Percentiles rank a stretch among this genome's conserved stretches.
phyloP scores from a whole-genome alignment of 30 jellyfish, hydroid and myxozoan genomes.

The Phacellophora camtschatica region DNA sequence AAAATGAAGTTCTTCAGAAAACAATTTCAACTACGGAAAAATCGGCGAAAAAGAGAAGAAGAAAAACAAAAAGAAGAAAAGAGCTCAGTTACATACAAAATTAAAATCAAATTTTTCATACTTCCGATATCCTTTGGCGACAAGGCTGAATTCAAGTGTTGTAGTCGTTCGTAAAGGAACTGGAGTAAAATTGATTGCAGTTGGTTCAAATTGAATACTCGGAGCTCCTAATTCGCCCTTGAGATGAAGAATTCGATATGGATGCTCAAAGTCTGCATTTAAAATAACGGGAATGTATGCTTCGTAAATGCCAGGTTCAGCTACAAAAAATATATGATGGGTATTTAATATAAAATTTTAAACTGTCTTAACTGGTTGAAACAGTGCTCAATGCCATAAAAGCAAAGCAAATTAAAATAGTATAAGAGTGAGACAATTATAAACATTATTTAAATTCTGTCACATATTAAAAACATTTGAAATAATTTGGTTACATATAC shows the following conservation, averaged over 20 bases:
- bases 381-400: too few relatives aligned
- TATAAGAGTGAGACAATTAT: too few relatives aligned
- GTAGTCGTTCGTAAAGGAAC: slow-evolving; percentile 78
- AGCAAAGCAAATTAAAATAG: too few relatives aligned
- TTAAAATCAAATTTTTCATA: neutral
- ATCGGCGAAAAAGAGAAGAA: too few relatives aligned
- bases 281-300: slow-evolving; percentile 71
- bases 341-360: too few relatives aligned
- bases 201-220: slow-evolving; percentile 62
- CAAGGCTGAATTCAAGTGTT: slow-evolving; percentile 31
- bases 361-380: too few relatives aligned
- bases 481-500: too few relatives aligned
- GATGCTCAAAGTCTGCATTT: slow-evolving; percentile 50
- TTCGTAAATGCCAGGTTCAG: slow-evolving; percentile 64
- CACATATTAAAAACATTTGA: too few relatives aligned
- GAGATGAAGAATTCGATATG: slow-evolving; percentile 61
- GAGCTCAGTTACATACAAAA: neutral
- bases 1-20: too few relatives aligned
- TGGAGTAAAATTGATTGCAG: slow-evolving; percentile 56
- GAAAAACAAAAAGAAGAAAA: neutral
- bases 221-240: slow-evolving; percentile 80
- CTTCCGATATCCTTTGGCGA: slow-evolving; percentile 79
- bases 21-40: too few relatives aligned
- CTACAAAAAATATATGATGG: slow-evolving; percentile 46
- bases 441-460: too few relatives aligned